Conservation (phyloP, 2,888 invertebrate species). For the Parnassius smintheus region DNA sequence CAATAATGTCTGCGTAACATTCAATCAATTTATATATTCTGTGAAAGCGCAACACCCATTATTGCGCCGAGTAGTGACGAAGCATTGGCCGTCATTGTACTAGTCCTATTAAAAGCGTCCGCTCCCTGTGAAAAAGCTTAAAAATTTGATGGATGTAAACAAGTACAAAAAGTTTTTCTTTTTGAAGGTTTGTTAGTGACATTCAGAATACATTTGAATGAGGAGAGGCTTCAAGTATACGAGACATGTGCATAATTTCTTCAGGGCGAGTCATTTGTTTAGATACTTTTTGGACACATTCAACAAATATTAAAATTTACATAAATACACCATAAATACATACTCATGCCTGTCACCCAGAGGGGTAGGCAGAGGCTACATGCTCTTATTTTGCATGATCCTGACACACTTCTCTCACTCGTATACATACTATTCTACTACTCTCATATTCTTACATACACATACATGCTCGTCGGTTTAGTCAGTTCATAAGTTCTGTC, state of each 20-base stretch:
- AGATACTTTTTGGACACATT: too few relatives aligned
- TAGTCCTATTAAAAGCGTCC: constrained; percentile 38
- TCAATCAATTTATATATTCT: constrained; percentile 19
- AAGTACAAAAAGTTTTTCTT: constrained; percentile 33
- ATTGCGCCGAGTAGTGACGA: constrained; percentile 15
- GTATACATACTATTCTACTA: too few relatives aligned
- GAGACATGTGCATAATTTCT: background rate
- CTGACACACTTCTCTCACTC: too few relatives aligned
- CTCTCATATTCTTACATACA: too few relatives aligned
- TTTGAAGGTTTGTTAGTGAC: constrained; percentile 25
- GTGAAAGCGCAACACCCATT: constrained; percentile 5
- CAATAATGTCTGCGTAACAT: constrained; percentile 4
- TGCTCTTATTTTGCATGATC: too few relatives aligned
- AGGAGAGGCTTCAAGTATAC: constrained; percentile 10
- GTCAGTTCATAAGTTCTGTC: too few relatives aligned
- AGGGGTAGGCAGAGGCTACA: too few relatives aligned
- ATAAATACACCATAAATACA: too few relatives aligned
- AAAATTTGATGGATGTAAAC: constrained; percentile 40
- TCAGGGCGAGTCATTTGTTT: too few relatives aligned
- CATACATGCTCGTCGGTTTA: too few relatives aligned
- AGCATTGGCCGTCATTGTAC: constrained; percentile 30
- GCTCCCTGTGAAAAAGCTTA: constrained; percentile 36
- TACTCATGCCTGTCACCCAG: too few relatives aligned
- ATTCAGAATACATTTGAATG: constrained; percentile 33
- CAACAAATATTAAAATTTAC: too few relatives aligned